A percentile compares a stretch with the other conserved stretches of the same genome.
phyloP scores from a whole-genome alignment of 1,140 invertebrate species.

The Papilio helenus region DNA sequence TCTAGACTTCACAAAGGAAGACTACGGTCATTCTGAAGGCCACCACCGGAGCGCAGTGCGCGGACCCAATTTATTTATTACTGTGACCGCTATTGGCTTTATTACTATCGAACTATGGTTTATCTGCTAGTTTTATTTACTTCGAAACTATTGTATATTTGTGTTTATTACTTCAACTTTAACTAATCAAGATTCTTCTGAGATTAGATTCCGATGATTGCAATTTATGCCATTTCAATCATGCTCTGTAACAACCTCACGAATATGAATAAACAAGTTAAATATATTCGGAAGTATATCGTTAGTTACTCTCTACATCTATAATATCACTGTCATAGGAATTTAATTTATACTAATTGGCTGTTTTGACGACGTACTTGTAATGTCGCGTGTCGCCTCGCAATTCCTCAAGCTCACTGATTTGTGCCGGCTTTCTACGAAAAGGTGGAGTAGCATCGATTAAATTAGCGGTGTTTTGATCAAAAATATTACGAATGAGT shows the following conservation, averaged over 20 bases:
- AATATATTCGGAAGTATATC: neutral
- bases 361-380: constrained; percentile 28
- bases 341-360: constrained; percentile 6
- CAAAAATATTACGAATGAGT: neutral
- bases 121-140: neutral
- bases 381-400: constrained; percentile 16
- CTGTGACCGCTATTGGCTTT: neutral
- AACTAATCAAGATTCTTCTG: too few species aligned
- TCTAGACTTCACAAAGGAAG: constrained; percentile 16
- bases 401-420: constrained; percentile 26
- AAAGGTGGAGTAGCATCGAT: neutral
- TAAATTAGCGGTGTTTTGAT: neutral
- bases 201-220: too few species aligned
- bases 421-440: constrained; percentile 25
- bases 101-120: neutral
- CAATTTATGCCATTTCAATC: too few species aligned
- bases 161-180: neutral
- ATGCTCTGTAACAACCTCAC: too few species aligned
- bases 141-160: neutral
- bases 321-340: neutral
- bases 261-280: neutral
- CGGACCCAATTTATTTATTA: neutral
- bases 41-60: neutral
- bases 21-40: constrained; percentile 32
- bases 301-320: neutral